Evolutionary conservation across 2,113 vertebrate species (phyloP), one percentile per base, ranked within the genome.

Genomic region (Brachyhypopomus occidentalis): DNA sequence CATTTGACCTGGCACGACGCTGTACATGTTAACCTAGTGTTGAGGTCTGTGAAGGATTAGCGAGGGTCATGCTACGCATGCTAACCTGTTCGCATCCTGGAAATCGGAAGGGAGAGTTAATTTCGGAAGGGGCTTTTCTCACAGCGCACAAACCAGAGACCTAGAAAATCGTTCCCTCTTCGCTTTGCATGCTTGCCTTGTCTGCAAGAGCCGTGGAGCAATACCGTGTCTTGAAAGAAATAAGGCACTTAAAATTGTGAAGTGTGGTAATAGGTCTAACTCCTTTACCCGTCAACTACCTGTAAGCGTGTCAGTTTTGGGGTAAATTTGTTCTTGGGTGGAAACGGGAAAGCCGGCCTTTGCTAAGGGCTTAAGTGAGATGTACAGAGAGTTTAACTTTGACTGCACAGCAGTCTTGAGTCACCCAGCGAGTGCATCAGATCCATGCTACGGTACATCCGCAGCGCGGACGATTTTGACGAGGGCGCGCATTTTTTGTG

Each of bases 11-110:
- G 80, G 60, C 14, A 41, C 25, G 73, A 45, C 19, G 5, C 63
- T 70, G 48, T 48, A 73, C 79, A 56, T 36, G 38, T 58, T 59
- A 19, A 63, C 58, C 79, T 71, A 58, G 72, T 8, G n/a, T 12
- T 30, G 67, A 77, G 12, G 20, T 6, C 20, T 69, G 75, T 75
- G 25, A 81, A 62, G 73, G 58, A 77, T 76, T 25, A 30, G 38
- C 66, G 23, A 38, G 16, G n/a, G n/a, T 59, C 17, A 23, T 7
- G 3, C 27, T 41, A 14, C 19, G 72, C 67, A 22, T 73, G 66
- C 55, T 59, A 22, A 74, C 34, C 41, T 66, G 72, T 22, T 16
- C 12, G 17, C 25, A 19, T 5, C 16, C 25, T 19, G 41, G 66
- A 67, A 60, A 25, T 72, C 48, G 38, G 55, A 25, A 34, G 20